Percentiles rank a stretch among this genome's conserved stretches.
phyloP scores from a whole-genome alignment of 2,888 invertebrate genomes.

The Notodonta dromedarius region DNA sequence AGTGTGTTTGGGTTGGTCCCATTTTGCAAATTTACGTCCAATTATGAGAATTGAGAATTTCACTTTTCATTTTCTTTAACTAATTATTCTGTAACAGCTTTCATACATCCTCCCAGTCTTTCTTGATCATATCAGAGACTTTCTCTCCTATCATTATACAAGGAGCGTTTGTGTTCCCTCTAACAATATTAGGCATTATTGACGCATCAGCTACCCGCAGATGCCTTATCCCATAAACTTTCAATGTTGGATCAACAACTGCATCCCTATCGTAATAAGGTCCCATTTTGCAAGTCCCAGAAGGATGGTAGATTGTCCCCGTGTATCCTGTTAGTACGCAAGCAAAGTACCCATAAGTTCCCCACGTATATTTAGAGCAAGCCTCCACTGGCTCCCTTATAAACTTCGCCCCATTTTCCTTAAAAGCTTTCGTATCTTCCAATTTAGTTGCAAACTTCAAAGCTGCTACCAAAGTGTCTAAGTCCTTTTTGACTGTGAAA shows the following conservation, averaged over 20 bases:
- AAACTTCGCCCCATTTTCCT: slow-evolving; percentile 78
- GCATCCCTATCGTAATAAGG: slow-evolving; percentile 63
- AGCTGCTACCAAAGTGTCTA: slow-evolving; percentile 84
- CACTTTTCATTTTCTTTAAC: not conserved
- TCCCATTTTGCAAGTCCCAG: slow-evolving; percentile 74
- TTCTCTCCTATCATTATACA: slow-evolving; percentile 93
- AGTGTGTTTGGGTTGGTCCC: no score
- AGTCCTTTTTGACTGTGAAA: slow-evolving; percentile 85
- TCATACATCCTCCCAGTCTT: slow-evolving; percentile 59
- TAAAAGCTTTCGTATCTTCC: slow-evolving; percentile 83
- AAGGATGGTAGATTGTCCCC: slow-evolving; percentile 77
- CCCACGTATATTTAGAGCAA: slow-evolving; percentile 82
- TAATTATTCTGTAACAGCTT: not conserved
- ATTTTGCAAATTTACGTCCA: no score
- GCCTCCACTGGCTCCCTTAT: slow-evolving; percentile 82
- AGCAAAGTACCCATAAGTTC: slow-evolving; percentile 86
- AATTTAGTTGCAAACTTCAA: slow-evolving; percentile 83
- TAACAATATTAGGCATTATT: slow-evolving; percentile 91
- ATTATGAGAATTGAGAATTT: not conserved
- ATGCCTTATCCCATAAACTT: slow-evolving; percentile 63
- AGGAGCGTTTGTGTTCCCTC: slow-evolving; percentile 93
- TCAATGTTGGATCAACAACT: slow-evolving; percentile 63
- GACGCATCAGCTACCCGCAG: slow-evolving; percentile 91
- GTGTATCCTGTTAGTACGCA: slow-evolving; percentile 86
- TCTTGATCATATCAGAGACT: slow-evolving; percentile 65